Base-by-base conservation (phyloP, 2,797 vertebrate species). In the Muscicapa striata region DNA sequence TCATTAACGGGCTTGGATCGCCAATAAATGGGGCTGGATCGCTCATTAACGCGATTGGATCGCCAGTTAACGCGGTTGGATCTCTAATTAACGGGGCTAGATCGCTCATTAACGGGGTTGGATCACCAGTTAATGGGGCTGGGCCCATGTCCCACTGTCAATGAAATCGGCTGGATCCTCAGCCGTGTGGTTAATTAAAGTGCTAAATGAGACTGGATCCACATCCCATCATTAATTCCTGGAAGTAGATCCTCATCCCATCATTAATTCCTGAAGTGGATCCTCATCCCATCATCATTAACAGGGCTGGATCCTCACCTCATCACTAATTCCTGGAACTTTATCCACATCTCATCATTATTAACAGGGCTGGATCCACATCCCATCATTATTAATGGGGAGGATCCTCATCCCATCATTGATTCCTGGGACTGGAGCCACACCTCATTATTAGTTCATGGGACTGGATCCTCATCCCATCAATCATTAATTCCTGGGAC, bases 401-500 rank as follows among this genome's bases (percentile, higher is more conserved):
- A 22, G 22, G 24, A 27, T 49, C 26, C 49, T 7, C 29, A 52
- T 30, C 18, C 24, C 46, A 1, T 36, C 5, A 0, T 24, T 48
- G 24, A 24, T 48, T 48, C 12, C 22, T 13, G 46, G 7, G 34
- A 34, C 34, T 34, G 34, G 34, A 34, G 34, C 34, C 34, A 34
- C 34, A 34, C 34, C 34, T 34, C 38, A 2, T 40, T 7, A 5
- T 52, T n/a, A 18, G 5, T 55, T 38, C 16, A 8, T 2, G 29
- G 30, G 5, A 3, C 40, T 26, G 24, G 40, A 15, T 55, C 30
- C 51, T 3, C 23, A 15, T 34, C 24, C 38, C 17, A 4, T 34
- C 3, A 0, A 4, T 34, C 3, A 0, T 30, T 41, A 11, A 6
- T 36, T 17, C 14, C 12, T 0, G 30, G 34, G 15, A 1, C 15